These are phyloP conservation scores for Sebastes baramenuke DNA, from an alignment of 2,797 vertebrate genomes.

Conservation along the genomic window DNA sequence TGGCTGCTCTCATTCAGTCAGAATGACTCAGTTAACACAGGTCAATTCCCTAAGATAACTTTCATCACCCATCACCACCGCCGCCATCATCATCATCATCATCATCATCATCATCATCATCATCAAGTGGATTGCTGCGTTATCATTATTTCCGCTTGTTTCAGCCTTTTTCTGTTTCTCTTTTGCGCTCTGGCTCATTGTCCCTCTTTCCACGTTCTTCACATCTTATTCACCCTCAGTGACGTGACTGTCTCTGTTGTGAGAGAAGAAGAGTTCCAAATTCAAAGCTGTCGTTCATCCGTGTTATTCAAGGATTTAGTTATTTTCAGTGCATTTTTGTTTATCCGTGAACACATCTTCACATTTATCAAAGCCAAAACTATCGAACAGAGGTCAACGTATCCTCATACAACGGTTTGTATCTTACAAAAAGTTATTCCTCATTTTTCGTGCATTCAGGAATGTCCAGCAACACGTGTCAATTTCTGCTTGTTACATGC, in stretches of 20 bases:
- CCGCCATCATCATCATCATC: neutral
- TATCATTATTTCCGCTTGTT: conserved; percentile 2
- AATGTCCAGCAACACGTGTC: neutral
- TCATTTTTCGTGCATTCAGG: too few species aligned
- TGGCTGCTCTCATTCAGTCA: conserved; percentile 28
- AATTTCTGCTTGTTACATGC: neutral
- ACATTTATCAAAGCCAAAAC: neutral
- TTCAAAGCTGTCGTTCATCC: neutral
- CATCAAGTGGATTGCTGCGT: conserved; percentile 4
- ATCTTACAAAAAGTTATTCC: neutral
- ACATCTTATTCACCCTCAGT: neutral
- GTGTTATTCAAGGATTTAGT: neutral
- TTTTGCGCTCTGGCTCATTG: neutral
- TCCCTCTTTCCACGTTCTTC: neutral
- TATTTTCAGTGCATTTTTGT: neutral
- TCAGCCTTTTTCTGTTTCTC: conserved; percentile 7
- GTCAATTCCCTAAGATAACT: conserved; percentile 39
- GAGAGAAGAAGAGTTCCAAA: neutral
- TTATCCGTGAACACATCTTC: neutral
- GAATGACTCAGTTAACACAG: conserved; percentile 39
- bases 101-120: neutral
- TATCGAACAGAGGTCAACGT: neutral
- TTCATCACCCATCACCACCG: conserved; percentile 1
- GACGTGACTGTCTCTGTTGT: neutral
- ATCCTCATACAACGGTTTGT: neutral